A percentile compares a stretch with the other conserved stretches of the same genome.
phyloP scores from a whole-genome alignment of 2,797 vertebrate species.

The Cetoscarus ocellatus region DNA sequence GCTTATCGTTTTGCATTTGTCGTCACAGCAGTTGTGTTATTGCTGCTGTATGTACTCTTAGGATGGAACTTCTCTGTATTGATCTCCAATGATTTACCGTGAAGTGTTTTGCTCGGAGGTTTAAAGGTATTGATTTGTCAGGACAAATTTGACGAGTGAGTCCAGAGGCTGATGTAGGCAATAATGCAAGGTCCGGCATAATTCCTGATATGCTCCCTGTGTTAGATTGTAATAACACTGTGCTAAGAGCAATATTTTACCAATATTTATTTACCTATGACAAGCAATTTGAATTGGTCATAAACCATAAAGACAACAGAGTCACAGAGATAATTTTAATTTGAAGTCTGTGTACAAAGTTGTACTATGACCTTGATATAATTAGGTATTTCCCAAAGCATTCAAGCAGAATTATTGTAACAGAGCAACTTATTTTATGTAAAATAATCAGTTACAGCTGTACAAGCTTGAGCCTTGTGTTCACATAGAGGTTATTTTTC shows the following conservation, averaged over 20 bases:
- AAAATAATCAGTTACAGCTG: too few relatives aligned
- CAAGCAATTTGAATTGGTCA: neutral
- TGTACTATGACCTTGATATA: too few relatives aligned
- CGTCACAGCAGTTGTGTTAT: conserved; percentile 17
- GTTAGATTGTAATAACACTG: conserved; percentile 7
- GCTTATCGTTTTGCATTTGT: neutral
- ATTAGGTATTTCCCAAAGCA: too few relatives aligned
- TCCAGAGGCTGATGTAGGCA: conserved; percentile 21
- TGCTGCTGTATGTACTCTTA: conserved; percentile 32
- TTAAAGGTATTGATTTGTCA: conserved; percentile 44
- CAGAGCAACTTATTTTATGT: too few relatives aligned
- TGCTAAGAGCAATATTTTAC: conserved; percentile 26
- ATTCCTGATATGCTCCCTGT: conserved; percentile 42
- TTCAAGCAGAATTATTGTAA: too few relatives aligned
- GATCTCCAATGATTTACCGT: conserved; percentile 51
- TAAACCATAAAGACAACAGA: neutral
- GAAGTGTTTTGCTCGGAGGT: conserved; percentile 39
- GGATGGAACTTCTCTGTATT: conserved; percentile 35
- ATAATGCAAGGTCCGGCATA: conserved; percentile 33
- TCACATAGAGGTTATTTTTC: too few relatives aligned
- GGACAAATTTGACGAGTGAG: conserved; percentile 36
- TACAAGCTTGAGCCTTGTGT: too few relatives aligned
- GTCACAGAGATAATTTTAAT: too few relatives aligned
- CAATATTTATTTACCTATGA: conserved; percentile 16
- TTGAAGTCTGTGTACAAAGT: too few relatives aligned